Evolutionary conservation across 2,888 invertebrate genomes (phyloP), one percentile per base, ranked within the genome.

Genomic region (Sesia bembeciformis): DNA sequence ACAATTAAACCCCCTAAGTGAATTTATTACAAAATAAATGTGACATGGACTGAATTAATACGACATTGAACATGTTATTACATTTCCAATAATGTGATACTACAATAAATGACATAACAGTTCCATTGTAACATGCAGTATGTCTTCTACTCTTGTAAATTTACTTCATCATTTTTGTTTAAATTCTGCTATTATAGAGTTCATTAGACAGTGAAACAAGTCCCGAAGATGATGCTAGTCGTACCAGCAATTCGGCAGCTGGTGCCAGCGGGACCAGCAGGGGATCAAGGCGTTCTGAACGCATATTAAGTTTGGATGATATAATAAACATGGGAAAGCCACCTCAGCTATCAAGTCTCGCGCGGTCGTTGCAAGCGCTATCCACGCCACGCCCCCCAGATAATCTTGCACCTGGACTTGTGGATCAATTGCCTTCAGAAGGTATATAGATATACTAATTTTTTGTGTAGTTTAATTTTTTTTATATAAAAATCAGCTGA

Each of bases 371-470:
- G 53, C 91, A 92, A 55, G 90, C 92, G 40, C 78, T 94, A 6
- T 90, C 91, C 3, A 91, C 90, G 39, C 91, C 92, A 0, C 76
- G 91, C n/a, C 88, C 85, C 3, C 86, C 90, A n/a, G 92, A 92
- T 58, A 88, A 90, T 61, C 70, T 92, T 2, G 91, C 92, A 4
- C 91, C 92, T 3, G 93, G 93, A 0, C 75, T 94, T 0, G 91
- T 94, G 4, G 93, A 94, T 66, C 91, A 93, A 60, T 76, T 95
- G 55, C 95, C 95, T 23, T 93, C 94, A 54, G 94, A 95, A 91
- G 93, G 93, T 92, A 38, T 23, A 23, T 23, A 23, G 1, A 23
- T 23, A 23, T 23, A 23, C 23, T 23, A 23, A 23, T 23, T 23
- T 23, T 23, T 23, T 23, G 23, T 23, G 23, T 23, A 23, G 23